Evolutionary conservation across 2,113 vertebrate genomes (phyloP), one percentile per base, ranked within the genome.

Genomic region (Sorex araneus): DNA sequence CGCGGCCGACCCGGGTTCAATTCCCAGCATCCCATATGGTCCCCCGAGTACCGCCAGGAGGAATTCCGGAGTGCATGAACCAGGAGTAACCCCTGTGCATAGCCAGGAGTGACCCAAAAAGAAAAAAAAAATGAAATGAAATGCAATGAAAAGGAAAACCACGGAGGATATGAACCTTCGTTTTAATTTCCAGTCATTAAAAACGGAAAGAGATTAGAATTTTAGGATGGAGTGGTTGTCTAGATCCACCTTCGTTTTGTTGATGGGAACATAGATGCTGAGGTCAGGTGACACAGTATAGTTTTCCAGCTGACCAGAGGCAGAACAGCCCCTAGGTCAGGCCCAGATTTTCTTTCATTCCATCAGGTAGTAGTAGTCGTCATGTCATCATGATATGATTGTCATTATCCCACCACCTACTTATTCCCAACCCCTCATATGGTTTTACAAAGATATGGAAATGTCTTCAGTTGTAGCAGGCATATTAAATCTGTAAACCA

Each of bases 191-290:
- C 27, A 82, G 2, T 32, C 23, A 23, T 67, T 81, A 84, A 73
- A 45, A 75, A 8, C 45, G 84, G 50, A 80, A 27, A 60, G 18
- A 82, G 60, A 85, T 63, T 27, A 93, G 43, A 95, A 83, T 84
- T 86, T 89, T 81, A 82, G 25, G 81, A n/a, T 80, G 67, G 76
- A 74, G 27, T 79, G 77, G 18, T 78, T 40, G 21, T 32, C 23
- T 84, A 28, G 34, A 43, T 45, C 27, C 50, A 40, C 18, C n/a
- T 8, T 84, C 32, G 30, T 69, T 80, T 25, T 69, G 66, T 3
- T n/a, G 47, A 57, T 50, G 73, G 67, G 18, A 45, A 11, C 11
- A 40, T 25, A 34, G 19, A 16, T 77, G 63, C 66, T 40, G 34
- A 92, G 71, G 18, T 67, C 75, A 88, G 50, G 60, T 67, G 70